phyloP scores from a whole-genome alignment of 2,888 invertebrate genomes.

The Sphaerophoria taeniata region DNA sequence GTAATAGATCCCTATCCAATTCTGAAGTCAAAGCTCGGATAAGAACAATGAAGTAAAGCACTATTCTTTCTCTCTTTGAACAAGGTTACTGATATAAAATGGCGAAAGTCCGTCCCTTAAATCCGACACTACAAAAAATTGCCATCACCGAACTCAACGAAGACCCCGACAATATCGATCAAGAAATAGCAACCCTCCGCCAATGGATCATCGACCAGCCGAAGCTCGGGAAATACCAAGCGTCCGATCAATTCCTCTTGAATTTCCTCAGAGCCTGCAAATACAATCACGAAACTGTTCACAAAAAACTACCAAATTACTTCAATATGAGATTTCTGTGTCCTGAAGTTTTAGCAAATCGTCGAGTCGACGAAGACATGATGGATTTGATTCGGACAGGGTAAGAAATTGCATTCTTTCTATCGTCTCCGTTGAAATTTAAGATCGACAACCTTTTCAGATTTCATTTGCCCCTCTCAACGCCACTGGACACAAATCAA shows the following conservation, averaged over 20 bases:
- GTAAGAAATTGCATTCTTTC: constrained; percentile 35
- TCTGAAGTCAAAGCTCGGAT: too few relatives aligned
- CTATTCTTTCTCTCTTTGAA: neutral
- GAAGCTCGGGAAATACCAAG: constrained; percentile 76
- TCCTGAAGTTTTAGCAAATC: constrained; percentile 83
- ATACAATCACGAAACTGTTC: constrained; percentile 83
- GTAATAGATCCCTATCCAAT: too few relatives aligned
- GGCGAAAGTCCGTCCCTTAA: constrained; percentile 69
- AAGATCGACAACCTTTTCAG: constrained; percentile 28
- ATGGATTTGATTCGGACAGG: constrained; percentile 74
- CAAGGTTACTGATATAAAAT: constrained; percentile 30
- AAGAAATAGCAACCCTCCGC: constrained; percentile 81
- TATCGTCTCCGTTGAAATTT: neutral
- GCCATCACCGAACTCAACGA: constrained; percentile 82
- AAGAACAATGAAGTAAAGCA: too few relatives aligned
- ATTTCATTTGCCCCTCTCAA: constrained; percentile 76
- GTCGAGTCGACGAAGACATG: constrained; percentile 64
- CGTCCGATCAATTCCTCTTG: constrained; percentile 83
- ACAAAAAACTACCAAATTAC: constrained; percentile 83
- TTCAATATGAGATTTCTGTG: constrained; percentile 83
- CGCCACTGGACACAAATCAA: constrained; percentile 79
- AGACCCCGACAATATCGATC: constrained; percentile 79
- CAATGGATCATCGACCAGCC: constrained; percentile 83
- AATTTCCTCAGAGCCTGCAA: constrained; percentile 83
- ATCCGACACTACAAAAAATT: constrained; percentile 75